Evolutionary conservation across 1,140 invertebrate species (phyloP).

Genomic region (Caenorhabditis brenneri): DNA sequence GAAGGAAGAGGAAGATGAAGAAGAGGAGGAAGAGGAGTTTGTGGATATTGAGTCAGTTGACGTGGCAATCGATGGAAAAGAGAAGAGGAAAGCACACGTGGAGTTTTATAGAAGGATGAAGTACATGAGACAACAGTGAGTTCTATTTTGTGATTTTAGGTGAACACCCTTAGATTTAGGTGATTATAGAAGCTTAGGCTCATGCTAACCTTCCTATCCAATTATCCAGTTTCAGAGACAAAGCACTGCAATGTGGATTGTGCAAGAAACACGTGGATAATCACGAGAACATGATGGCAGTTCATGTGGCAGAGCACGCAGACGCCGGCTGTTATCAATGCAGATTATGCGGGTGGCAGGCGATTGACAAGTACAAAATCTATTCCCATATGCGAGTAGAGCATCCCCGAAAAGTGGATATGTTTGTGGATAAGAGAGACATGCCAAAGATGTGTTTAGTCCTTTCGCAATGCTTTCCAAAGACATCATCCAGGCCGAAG

Average conservation of each 20-base stretch:
- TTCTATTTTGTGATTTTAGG: not conserved
- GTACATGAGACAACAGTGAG: conserved; percentile 44
- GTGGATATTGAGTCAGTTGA: conserved; percentile 52
- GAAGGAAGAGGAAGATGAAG: conserved; percentile 15
- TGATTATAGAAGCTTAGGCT: no score
- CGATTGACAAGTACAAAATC: conserved; percentile 46
- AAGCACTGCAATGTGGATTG: conserved; percentile 41
- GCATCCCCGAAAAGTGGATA: conserved; percentile 49
- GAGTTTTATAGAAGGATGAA: conserved; percentile 52
- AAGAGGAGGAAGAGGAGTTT: conserved; percentile 51
- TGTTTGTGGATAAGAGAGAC: conserved; percentile 44
- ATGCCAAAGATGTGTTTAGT: conserved; percentile 45
- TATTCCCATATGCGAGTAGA: conserved; percentile 49
- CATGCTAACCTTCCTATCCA: no score
- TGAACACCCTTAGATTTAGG: not conserved
- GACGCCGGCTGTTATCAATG: conserved; percentile 50
- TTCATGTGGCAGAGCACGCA: conserved; percentile 48
- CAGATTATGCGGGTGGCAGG: conserved; percentile 49
- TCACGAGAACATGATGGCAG: conserved; percentile 47
- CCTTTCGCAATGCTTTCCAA: conserved; percentile 46
- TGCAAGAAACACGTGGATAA: conserved; percentile 46
- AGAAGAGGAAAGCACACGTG: conserved; percentile 44
- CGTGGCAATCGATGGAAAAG: conserved; percentile 46
- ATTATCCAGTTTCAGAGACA: conserved; percentile 40
- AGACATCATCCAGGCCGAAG: not conserved